Evolutionary conservation across 1,140 invertebrate genomes (phyloP).

Genomic region (Phenacoccus solenopsis): DNA sequence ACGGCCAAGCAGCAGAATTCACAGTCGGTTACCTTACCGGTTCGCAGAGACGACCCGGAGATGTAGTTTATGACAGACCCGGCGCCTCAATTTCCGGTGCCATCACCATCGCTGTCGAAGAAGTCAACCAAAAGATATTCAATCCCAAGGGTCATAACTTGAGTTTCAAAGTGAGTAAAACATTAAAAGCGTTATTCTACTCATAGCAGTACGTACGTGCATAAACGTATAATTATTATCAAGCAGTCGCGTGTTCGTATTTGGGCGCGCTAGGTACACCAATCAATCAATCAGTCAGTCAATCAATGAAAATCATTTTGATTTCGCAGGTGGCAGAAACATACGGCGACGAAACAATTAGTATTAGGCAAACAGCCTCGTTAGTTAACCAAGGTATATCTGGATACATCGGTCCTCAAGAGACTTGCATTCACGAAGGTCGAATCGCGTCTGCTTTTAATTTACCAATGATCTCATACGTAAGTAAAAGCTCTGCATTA

Average conservation of each 20-base stretch:
- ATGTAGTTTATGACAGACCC: conserved; percentile 61
- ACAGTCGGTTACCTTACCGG: conserved; percentile 65
- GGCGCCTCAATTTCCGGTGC: conserved; percentile 62
- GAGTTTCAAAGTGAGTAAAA: background rate
- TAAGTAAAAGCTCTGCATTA: conserved; percentile 38
- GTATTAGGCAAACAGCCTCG: conserved; percentile 69
- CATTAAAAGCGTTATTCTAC: conserved; percentile 27
- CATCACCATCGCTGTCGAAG: conserved; percentile 63
- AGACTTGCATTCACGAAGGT: conserved; percentile 88
- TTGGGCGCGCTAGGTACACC: too few relatives aligned
- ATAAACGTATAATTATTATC: too few relatives aligned
- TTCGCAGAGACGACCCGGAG: conserved; percentile 55
- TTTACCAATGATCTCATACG: conserved; percentile 71
- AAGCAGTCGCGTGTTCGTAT: too few relatives aligned
- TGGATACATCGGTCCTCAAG: conserved; percentile 87
- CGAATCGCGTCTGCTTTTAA: conserved; percentile 91
- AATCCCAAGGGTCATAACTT: conserved; percentile 21
- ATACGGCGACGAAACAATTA: conserved; percentile 73
- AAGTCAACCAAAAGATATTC: conserved; percentile 35
- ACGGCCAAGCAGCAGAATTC: conserved; percentile 31
- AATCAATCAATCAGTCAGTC: too few relatives aligned
- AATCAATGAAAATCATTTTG: background rate
- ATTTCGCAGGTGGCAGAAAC: conserved; percentile 63
- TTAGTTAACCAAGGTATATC: conserved; percentile 77
- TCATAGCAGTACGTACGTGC: conserved; percentile 32